Evolutionary conservation across 2,113 vertebrate species (phyloP).

Genomic region (Coturnix japonica): DNA sequence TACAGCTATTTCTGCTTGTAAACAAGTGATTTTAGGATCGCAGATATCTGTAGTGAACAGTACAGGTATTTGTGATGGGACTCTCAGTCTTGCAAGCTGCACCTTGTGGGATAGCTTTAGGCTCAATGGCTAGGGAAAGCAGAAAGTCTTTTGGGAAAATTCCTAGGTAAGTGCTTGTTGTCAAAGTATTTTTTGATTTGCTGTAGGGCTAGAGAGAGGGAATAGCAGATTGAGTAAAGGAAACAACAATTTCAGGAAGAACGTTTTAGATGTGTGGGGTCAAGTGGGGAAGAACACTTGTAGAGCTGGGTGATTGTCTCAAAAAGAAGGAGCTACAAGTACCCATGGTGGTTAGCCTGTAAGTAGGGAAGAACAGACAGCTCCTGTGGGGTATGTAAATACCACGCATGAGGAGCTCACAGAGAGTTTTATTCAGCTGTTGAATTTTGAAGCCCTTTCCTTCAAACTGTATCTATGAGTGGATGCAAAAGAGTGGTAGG

Average conservation of each 20-base stretch:
- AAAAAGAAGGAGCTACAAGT: background rate
- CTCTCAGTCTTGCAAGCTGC: fast-evolving
- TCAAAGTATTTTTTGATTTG: background rate
- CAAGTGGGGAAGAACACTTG: background rate
- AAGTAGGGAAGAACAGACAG: background rate
- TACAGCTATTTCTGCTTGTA: background rate
- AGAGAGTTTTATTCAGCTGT: background rate
- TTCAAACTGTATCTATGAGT: background rate
- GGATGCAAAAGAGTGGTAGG: background rate
- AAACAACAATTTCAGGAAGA: background rate
- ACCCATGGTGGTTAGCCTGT: background rate
- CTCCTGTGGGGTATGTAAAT: fast-evolving
- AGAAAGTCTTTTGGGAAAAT: background rate
- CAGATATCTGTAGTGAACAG: background rate
- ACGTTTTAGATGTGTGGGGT: background rate
- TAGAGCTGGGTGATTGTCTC: background rate
- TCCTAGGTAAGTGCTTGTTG: background rate
- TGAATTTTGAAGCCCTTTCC: background rate
- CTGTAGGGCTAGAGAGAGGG: background rate
- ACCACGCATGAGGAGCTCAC: background rate
- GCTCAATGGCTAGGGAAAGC: background rate
- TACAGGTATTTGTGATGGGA: background rate
- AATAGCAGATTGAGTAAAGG: background rate
- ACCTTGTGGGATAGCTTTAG: background rate
- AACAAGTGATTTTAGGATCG: background rate